Evolutionary conservation across 2,888 invertebrate genomes (phyloP).

Genomic region (Drosophila fulvimacula): DNA sequence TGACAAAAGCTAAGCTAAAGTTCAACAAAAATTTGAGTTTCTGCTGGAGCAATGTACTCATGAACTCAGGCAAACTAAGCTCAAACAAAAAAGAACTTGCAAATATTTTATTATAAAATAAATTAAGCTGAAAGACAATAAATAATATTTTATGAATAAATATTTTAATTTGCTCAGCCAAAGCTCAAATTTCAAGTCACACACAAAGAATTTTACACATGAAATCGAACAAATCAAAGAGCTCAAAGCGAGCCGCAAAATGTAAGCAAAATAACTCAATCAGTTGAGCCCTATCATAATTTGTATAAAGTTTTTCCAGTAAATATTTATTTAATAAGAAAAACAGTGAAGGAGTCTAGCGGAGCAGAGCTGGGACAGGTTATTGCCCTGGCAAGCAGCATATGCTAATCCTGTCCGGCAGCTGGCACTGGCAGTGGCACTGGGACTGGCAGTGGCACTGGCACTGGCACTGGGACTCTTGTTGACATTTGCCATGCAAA

Average conservation of each 20-base stretch:
- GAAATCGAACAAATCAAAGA: neutral
- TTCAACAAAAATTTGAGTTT: too few relatives aligned
- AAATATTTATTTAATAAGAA: slow-evolving; percentile 1
- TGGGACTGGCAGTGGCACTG: neutral
- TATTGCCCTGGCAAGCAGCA: slow-evolving; percentile 32
- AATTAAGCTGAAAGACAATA: too few relatives aligned
- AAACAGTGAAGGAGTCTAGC: neutral
- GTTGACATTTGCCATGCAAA: slow-evolving; percentile 52
- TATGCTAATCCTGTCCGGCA: slow-evolving; percentile 50
- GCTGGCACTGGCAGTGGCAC: slow-evolving; percentile 12
- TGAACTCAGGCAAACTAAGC: too few relatives aligned
- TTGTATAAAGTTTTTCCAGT: neutral
- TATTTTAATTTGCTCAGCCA: too few relatives aligned
- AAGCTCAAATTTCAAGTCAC: too few relatives aligned
- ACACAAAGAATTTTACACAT: neutral
- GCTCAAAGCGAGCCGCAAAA: neutral
- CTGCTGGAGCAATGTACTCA: too few relatives aligned
- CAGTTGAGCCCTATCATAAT: slow-evolving; percentile 2
- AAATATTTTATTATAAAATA: too few relatives aligned
- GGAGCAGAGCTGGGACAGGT: slow-evolving; percentile 12
- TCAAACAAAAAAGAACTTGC: too few relatives aligned
- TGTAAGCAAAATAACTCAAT: neutral
- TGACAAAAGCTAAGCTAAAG: too few relatives aligned
- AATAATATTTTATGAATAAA: too few relatives aligned
- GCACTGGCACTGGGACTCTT: slow-evolving; percentile 16